Conservation (phyloP, 1,140 invertebrate genomes). For the Triops longicaudatus region DNA sequence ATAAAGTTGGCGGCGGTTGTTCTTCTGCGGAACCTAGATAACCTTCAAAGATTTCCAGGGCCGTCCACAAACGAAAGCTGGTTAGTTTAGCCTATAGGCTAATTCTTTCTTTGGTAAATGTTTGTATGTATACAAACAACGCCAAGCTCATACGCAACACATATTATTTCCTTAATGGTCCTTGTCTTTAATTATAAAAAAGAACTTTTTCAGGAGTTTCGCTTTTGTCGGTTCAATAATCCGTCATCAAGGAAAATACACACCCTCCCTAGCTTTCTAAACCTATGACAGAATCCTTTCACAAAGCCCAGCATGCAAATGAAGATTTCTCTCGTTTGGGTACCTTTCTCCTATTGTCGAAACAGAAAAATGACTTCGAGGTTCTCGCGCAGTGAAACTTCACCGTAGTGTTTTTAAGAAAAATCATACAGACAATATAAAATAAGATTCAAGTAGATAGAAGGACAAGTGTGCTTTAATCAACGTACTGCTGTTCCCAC, state of each 20-base stretch:
- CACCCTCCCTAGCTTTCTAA: not conserved
- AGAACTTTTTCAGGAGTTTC: too few species aligned
- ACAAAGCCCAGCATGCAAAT: not conserved
- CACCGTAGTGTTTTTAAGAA: too few species aligned
- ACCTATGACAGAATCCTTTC: conserved; percentile 7
- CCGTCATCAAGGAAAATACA: not conserved
- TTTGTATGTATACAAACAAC: too few species aligned
- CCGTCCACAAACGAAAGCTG: not conserved
- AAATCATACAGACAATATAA: too few species aligned
- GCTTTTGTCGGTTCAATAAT: not conserved
- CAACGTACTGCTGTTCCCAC: too few species aligned
- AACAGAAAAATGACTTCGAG: not conserved
- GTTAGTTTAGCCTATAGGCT: not conserved
- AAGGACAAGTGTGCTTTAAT: too few species aligned
- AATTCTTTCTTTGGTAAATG: too few species aligned
- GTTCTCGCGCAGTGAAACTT: not conserved
- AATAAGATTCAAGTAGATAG: too few species aligned
- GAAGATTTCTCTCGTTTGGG: not conserved
- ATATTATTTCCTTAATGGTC: too few species aligned
- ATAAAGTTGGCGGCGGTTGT: not conserved
- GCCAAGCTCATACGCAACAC: too few species aligned
- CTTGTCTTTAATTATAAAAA: too few species aligned
- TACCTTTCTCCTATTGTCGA: not conserved
- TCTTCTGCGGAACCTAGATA: not conserved
- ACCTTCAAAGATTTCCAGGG: conserved; percentile 1